Percentiles rank a stretch among this genome's conserved stretches.
Conservation (phyloP, 2,888 invertebrate species). For the Alloplasta piceator region DNA sequence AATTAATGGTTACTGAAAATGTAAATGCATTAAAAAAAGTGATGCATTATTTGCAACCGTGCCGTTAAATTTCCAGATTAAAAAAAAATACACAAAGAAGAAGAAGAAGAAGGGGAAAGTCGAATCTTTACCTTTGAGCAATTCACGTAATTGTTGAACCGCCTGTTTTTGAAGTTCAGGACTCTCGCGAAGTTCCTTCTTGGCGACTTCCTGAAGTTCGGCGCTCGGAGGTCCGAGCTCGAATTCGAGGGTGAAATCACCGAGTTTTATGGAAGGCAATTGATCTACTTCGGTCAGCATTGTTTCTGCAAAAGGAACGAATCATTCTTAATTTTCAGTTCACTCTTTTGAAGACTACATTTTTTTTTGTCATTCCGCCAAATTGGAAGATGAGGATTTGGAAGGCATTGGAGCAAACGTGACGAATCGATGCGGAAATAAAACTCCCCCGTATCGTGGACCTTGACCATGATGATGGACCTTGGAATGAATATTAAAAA, state of each 20-base stretch:
- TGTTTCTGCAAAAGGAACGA: slow-evolving; percentile 84
- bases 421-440: too few species aligned
- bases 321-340: not conserved
- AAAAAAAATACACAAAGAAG: slow-evolving; percentile 21
- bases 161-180: slow-evolving; percentile 87
- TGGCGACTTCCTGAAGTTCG: slow-evolving; percentile 88
- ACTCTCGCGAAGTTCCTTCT: slow-evolving; percentile 87
- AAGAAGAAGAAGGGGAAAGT: slow-evolving; percentile 15
- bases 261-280: slow-evolving; percentile 88
- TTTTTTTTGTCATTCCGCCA: too few species aligned
- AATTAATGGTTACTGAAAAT: too few species aligned
- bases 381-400: too few species aligned
- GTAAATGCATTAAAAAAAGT: too few species aligned
- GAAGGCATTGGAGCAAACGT: too few species aligned
- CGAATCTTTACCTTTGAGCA: slow-evolving; percentile 86
- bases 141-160: slow-evolving; percentile 85
- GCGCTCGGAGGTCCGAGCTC: slow-evolving; percentile 88
- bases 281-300: slow-evolving; percentile 90
- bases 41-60: too few species aligned
- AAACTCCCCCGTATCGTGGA: too few species aligned
- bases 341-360: too few species aligned
- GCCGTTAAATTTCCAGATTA: slow-evolving; percentile 1
- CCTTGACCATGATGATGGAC: too few species aligned
- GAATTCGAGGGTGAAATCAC: slow-evolving; percentile 87
- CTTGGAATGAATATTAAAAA: too few species aligned